A percentile compares a stretch with the other conserved stretches of the same genome.
phyloP scores from a whole-genome alignment of 2,888 invertebrate genomes.

The Apotomis betuletana region DNA sequence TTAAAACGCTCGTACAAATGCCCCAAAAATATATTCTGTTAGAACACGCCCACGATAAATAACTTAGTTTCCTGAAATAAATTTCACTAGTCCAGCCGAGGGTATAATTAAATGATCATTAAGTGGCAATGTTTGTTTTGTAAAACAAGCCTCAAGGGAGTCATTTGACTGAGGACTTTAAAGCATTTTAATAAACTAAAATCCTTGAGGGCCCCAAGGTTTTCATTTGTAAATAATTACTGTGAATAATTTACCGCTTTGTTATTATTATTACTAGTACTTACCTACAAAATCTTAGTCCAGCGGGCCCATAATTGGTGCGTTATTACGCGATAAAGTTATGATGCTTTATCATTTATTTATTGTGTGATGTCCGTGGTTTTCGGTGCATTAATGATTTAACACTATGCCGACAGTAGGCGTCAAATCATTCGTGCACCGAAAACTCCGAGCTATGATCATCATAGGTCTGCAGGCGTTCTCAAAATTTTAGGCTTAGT shows the following conservation, averaged over 20 bases:
- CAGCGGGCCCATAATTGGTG: too few species aligned
- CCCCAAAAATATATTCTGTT: constrained; percentile 11
- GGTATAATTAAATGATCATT: constrained; percentile 53
- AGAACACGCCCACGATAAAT: constrained; percentile 24
- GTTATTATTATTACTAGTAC: background rate
- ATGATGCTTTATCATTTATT: too few species aligned
- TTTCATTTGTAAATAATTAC: constrained; percentile 1
- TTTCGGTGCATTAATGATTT: too few species aligned
- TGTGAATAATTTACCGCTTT: constrained; percentile 5
- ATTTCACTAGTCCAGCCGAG: constrained; percentile 36
- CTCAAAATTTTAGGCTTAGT: too few species aligned
- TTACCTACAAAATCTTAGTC: too few species aligned
- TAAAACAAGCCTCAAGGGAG: constrained; percentile 49
- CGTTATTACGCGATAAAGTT: too few species aligned
- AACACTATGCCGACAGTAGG: too few species aligned
- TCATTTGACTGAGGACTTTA: constrained; percentile 44
- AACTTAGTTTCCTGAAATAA: constrained; percentile 27
- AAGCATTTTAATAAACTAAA: constrained; percentile 38
- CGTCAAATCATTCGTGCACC: too few species aligned
- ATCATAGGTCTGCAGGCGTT: too few species aligned
- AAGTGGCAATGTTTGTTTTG: constrained; percentile 48
- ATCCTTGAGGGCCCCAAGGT: constrained; percentile 11
- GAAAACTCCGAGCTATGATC: too few species aligned
- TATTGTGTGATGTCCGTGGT: too few species aligned
- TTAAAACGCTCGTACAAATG: too few species aligned